Base-by-base conservation (phyloP, 1,140 invertebrate species). In the Gryon sp. region DNA sequence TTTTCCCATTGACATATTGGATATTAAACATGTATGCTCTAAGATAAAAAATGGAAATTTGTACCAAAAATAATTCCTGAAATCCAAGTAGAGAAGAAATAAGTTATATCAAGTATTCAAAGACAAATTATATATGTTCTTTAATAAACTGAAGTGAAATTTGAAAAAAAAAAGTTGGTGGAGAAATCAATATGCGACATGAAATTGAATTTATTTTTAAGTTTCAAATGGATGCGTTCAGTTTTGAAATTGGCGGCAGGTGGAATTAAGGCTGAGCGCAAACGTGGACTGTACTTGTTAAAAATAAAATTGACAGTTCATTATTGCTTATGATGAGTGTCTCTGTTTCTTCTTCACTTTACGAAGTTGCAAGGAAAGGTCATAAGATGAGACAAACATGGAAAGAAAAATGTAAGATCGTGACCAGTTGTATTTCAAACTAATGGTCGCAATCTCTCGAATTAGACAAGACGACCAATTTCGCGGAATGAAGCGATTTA, bases 351-450 rank as follows among this genome's bases (percentile, higher is more conserved):
- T 24, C 8, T 8, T 24, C 22, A 24, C 28, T 45, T 34, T 52
- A 1, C 22, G 14, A 26, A 32, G 15, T 46, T 11, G 11, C 26
- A 55, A 12, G 20, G 4, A 46, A 36, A 30, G 41, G 41, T 60
- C 32, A 50, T 16, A 34, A 34, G 43, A 46, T 19, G 16, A 38
- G 18, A 36, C 15, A 55, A 53, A 46, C 30, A n/a, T n/a, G n/a
- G n/a, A 20, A 55, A 40, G 43, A 63, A 50, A 73, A 73, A 63
- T 63, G 48, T 63, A 41, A 73, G 57, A 55, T 41, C 45, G 32
- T 50, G 57, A 62, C 46, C 68, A 62, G 41, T 18, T 72, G 68
- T 55, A 62, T 72, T 62, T 53, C 55, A 62, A 62, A 70, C 55
- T 70, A 62, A 70, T 43, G 36, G 26, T 36, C 55, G 12, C 43